Evolutionary conservation across 2,113 vertebrate species (phyloP), one percentile per base, ranked within the genome.

Genomic region (Microcebus tavaratra): DNA sequence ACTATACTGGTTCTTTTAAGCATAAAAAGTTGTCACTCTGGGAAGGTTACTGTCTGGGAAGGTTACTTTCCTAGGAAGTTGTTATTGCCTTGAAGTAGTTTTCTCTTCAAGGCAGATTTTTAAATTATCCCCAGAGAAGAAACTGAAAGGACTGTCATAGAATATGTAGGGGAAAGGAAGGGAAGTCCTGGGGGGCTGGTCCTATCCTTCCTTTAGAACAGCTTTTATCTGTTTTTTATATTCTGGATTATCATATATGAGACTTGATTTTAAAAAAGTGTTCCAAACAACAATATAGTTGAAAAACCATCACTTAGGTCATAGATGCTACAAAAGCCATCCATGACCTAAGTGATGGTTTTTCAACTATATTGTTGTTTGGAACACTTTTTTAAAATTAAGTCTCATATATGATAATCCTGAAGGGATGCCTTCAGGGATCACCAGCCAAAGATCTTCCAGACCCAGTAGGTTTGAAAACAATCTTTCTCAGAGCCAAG

Each of bases 161-260:
- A 72, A 42, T 3, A 65, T 6, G 20, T 2, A 36, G 48, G 23
- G 21, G 2, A 67, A 61, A 50, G 55, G 23, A 59, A 91, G 63
- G 36, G 4, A 59, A 82, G 27, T 8, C 23, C 3, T 73, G 36
- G 29, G 53, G 34, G 39, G 20, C 27, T 13, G 4, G 42, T 31
- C 42, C 65, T 39, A 7, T 20, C 17, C 45, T 96, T 80, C 63
- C 82, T 84, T 90, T 48, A 81, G 48, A 92, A 88, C 1, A 88
- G 53, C 45, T 94, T 81, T 63, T 88, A 94, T 68, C 23, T 87
- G 11, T 73, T 65, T 81, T 92, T 96, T 34, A 73, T 57, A 57
- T 61, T 48, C 17, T 45, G 68, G 31, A 78, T 67, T 79, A 50
- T 55, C 17, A 55, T 18, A 55, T 25, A 15, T 63, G 88, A 70